A percentile compares a stretch with the other conserved stretches of the same genome.
Evolutionary conservation across 2,797 vertebrate species (phyloP).

Genomic region (Psittacula derbiana): DNA sequence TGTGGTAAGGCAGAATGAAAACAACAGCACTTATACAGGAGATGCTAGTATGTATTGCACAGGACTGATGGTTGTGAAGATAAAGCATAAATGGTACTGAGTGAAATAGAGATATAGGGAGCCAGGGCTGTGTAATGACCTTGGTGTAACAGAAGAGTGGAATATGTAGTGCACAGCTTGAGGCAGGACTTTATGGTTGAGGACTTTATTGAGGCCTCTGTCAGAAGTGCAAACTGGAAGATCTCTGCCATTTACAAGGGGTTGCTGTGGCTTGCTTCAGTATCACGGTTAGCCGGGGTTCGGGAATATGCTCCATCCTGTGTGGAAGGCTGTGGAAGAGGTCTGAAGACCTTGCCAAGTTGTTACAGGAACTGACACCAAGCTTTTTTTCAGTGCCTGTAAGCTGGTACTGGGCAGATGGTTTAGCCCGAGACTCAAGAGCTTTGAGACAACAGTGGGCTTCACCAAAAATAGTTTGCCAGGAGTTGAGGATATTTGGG

Average conservation of each 20-base stretch:
- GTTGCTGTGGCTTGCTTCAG: not conserved
- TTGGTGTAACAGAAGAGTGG: not conserved
- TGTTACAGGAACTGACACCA: not conserved
- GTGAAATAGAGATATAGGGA: not conserved
- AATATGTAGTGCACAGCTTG: not conserved
- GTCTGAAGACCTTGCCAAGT: not conserved
- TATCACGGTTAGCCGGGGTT: not conserved
- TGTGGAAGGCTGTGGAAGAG: not conserved
- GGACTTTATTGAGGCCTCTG: not conserved
- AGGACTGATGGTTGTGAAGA: not conserved
- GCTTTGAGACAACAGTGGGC: not conserved
- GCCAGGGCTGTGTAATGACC: not conserved
- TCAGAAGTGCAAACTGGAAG: not conserved
- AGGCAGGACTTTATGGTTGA: not conserved
- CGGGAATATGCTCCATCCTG: not conserved
- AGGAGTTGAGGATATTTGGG: not conserved
- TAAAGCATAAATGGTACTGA: not conserved
- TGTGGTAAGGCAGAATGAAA: not conserved
- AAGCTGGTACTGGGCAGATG: not conserved
- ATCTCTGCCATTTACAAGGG: not conserved
- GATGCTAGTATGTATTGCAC: not conserved
- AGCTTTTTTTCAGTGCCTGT: not conserved
- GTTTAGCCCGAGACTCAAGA: not conserved
- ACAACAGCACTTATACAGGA: accelerated
- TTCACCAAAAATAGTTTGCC: not conserved